A percentile compares a stretch with the other conserved stretches of the same genome.
Conservation (phyloP, 2,797 vertebrate species). For the Chelon labrosus region DNA sequence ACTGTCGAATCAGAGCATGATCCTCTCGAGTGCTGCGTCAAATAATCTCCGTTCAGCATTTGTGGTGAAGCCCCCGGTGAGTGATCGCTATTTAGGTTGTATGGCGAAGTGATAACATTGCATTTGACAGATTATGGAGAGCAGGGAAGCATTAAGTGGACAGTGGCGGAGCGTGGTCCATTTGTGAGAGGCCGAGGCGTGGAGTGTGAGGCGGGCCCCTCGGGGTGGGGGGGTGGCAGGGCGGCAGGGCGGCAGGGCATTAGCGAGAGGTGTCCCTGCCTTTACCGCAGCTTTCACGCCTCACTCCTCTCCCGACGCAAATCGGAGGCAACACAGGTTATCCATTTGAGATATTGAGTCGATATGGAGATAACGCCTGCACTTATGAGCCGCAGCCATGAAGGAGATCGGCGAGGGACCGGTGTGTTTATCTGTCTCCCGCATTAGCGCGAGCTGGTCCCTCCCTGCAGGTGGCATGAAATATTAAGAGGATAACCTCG, state of each 20-base stretch:
- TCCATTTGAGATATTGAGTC: conserved; percentile 93
- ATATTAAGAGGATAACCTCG: conserved; percentile 89
- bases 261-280: conserved; percentile 85
- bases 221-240: too few species aligned
- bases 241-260: conserved; percentile 76
- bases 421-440: conserved; percentile 88
- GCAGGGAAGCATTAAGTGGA: conserved; percentile 66
- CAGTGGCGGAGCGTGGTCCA: conserved; percentile 71
- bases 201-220: too few species aligned
- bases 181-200: conserved; percentile 55
- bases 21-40: not conserved
- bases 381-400: conserved; percentile 86
- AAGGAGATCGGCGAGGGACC: conserved; percentile 86
- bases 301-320: conserved; percentile 89
- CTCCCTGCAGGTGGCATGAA: conserved; percentile 90
- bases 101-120: conserved; percentile 58
- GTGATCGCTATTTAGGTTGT: conserved; percentile 60
- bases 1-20: conserved; percentile 18
- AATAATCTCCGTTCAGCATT: conserved; percentile 29
- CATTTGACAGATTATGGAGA: conserved; percentile 72
- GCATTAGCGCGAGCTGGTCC: conserved; percentile 86
- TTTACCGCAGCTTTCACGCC: conserved; percentile 90
- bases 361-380: conserved; percentile 90
- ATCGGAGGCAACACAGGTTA: conserved; percentile 92
- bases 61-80: conserved; percentile 39